Evolutionary conservation across 2,113 vertebrate genomes (phyloP).

Genomic region (Plectropomus leopardus): DNA sequence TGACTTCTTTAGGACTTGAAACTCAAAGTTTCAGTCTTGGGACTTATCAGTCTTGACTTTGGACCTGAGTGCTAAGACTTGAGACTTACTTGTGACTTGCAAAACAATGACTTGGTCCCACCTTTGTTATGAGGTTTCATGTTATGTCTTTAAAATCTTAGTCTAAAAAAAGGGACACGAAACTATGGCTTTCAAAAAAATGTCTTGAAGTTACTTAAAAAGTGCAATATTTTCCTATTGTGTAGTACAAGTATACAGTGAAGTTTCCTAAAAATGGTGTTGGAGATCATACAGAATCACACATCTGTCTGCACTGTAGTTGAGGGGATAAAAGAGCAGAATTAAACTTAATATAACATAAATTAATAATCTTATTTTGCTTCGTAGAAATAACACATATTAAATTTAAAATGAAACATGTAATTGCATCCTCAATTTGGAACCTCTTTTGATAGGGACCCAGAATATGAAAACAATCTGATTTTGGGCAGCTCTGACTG

Average conservation of each 20-base stretch:
- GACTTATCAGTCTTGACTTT: no score
- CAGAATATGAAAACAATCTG: background rate
- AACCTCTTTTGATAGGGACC: background rate
- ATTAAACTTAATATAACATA: no score
- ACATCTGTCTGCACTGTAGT: background rate
- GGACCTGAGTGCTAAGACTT: no score
- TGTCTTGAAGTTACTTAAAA: background rate
- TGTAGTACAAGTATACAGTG: background rate
- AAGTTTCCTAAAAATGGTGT: background rate
- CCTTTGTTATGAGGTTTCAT: no score
- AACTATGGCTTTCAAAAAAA: background rate
- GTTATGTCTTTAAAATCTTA: background rate
- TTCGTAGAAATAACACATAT: no score
- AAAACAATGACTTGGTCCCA: no score
- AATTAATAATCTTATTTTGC: no score
- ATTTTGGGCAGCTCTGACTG: background rate
- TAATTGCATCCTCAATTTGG: background rate
- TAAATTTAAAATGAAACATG: no score
- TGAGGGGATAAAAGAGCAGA: no score
- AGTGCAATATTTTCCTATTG: background rate
- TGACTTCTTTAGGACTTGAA: no score
- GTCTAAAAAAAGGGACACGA: background rate
- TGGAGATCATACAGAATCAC: background rate
- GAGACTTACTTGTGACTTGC: no score
- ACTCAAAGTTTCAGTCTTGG: no score